phyloP scores from a whole-genome alignment of 1,140 invertebrate species.

The Polypedilum pembai region DNA sequence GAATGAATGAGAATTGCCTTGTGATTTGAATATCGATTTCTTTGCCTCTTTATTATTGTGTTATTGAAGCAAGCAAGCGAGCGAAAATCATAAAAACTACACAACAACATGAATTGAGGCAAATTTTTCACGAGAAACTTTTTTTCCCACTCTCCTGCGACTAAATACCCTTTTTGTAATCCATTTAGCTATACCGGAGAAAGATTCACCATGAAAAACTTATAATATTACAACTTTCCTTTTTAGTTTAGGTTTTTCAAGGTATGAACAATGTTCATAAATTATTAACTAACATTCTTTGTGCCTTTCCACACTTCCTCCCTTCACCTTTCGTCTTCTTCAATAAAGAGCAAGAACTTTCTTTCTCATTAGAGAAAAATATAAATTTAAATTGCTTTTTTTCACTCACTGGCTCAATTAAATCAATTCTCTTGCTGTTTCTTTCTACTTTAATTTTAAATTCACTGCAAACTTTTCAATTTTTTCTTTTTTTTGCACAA shows the following conservation, averaged over 20 bases:
- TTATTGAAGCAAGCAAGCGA: background rate
- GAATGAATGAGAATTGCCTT: constrained; percentile 24
- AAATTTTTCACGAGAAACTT: background rate
- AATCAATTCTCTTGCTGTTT: background rate
- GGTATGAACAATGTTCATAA: background rate
- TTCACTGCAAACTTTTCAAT: background rate
- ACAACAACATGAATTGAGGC: constrained; percentile 20
- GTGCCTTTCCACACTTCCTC: background rate
- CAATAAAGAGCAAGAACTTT: background rate
- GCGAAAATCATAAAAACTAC: constrained; percentile 2
- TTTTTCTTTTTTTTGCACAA: background rate
- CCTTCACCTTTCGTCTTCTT: background rate
- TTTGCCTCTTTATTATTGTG: constrained; percentile 12
- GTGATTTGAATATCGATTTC: constrained; percentile 28
- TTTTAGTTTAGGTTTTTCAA: background rate
- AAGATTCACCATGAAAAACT: background rate
- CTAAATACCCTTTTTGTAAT: constrained; percentile 1
- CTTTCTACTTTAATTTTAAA: background rate
- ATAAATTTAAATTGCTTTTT: background rate
- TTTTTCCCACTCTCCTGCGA: background rate
- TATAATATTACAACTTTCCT: background rate
- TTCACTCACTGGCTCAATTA: background rate
- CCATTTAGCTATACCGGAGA: background rate
- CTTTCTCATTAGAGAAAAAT: background rate
- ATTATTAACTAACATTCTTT: constrained; percentile 9